Base-by-base conservation (phyloP, 2,797 vertebrate genomes). In the Phalanger gymnotis region DNA sequence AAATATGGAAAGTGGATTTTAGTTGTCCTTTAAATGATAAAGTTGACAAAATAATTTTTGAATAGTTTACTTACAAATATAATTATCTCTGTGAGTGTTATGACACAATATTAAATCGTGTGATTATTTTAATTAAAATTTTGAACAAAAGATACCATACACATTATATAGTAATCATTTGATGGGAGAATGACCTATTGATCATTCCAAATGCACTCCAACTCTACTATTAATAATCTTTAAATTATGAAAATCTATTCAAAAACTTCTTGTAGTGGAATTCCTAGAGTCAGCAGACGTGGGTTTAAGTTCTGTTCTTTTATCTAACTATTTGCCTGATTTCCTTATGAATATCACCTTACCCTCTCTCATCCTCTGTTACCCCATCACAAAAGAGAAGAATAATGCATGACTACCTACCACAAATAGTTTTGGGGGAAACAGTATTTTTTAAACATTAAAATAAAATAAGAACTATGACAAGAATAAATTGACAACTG, bases 61-160 rank as follows among this genome's bases (percentile, higher is more conserved):
- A 52, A 54, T 81, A 90, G 90, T 81, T 94, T 54, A 54, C 51
- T 94, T 81, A 47, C 5, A 30, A 90, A 90, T 91, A 92, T 92
- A 94, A 54, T 53, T 66, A 54, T 40, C 2, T 90, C 34, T 96
- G 22, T 2, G 14, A 91, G 51, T 93, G 0, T 4, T 7, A 11
- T 55, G 12, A 4, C 31, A 91, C 57, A 95, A 95, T 91, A 90
- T 19, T 73, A 73, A 61, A 7, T 54, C 31, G 66, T 54, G 53
- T 91, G 58, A 53, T 27, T 0, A 28, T 56, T 90, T 92, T 53
- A 73, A 31, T 54, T 56, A 14, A 61, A 53, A 94, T 52, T 4
- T 7, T 4, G 12, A 5, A 61, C 11, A 47, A n/a, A 31, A 54
- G 19, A n/a, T 89, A 16, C 1, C 81, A 2, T 1, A 92, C 4